These are phyloP conservation scores for Melolontha melolontha DNA, from an alignment of 2,888 invertebrate species.

Conservation along the genomic window DNA sequence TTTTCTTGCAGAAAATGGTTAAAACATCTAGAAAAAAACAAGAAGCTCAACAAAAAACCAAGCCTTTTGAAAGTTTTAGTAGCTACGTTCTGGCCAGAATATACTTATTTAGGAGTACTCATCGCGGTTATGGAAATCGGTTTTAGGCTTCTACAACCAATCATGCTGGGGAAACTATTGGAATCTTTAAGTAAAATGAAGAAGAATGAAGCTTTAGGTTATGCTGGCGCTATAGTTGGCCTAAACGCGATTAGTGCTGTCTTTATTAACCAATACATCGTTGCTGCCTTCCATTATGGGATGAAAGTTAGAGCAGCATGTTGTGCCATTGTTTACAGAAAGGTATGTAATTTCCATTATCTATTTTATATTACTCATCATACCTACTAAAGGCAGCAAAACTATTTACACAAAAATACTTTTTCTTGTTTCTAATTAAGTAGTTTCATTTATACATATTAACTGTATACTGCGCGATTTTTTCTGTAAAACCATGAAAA, in stretches of 20 bases:
- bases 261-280: constrained; percentile 75
- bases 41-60: constrained; percentile 71
- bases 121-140: constrained; percentile 72
- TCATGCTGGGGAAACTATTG: constrained; percentile 74
- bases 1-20: constrained; percentile 72
- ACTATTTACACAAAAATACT: no score
- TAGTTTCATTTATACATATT: no score
- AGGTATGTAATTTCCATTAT: constrained; percentile 69
- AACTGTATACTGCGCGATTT: no score
- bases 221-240: constrained; percentile 71
- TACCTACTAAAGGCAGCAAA: neutral
- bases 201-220: constrained; percentile 73
- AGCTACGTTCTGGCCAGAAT: constrained; percentile 77
- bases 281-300: constrained; percentile 80
- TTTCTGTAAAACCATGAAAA: no score
- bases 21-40: constrained; percentile 71
- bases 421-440: no score
- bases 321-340: constrained; percentile 87
- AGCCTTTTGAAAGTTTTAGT: constrained; percentile 75
- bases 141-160: constrained; percentile 74
- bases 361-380: neutral
- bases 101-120: constrained; percentile 72
- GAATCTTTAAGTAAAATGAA: constrained; percentile 72
- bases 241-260: constrained; percentile 71
- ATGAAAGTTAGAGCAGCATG: constrained; percentile 85